Conservation (phyloP, 2,797 vertebrate genomes). For the Galagoides demidoff region DNA sequence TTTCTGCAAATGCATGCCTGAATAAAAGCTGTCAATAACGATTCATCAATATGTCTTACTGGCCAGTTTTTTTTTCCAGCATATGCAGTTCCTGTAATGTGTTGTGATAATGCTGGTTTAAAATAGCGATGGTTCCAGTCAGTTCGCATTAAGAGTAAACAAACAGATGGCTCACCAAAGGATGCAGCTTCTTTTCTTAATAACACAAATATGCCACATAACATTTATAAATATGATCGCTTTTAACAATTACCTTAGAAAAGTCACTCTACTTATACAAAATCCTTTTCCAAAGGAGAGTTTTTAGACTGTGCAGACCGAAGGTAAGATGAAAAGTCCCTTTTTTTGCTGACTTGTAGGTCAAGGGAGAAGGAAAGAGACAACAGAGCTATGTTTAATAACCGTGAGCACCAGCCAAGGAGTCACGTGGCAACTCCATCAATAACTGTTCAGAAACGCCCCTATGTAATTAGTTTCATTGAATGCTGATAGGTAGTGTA, state of each 20-base stretch:
- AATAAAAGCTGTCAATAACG: constrained; percentile 92
- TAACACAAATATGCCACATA: background rate
- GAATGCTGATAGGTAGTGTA: background rate
- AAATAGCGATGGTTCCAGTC: constrained; percentile 79
- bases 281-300: background rate
- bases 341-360: background rate
- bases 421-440: background rate
- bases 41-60: constrained; percentile 88
- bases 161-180: constrained; percentile 55
- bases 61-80: constrained; percentile 84
- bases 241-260: background rate
- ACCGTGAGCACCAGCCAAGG: background rate
- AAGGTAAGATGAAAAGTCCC: background rate
- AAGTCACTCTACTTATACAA: background rate
- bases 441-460: background rate
- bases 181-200: constrained; percentile 23
- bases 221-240: constrained; percentile 4
- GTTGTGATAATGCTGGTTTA: constrained; percentile 75
- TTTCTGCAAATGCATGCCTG: constrained; percentile 85
- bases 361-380: background rate
- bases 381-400: background rate
- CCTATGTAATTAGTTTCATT: background rate
- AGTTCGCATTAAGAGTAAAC: constrained; percentile 71
- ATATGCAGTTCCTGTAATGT: constrained; percentile 91
- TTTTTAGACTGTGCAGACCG: constrained; percentile 14